phyloP scores from a whole-genome alignment of 1,140 invertebrate genomes.

The Drosophila bipectinata region DNA sequence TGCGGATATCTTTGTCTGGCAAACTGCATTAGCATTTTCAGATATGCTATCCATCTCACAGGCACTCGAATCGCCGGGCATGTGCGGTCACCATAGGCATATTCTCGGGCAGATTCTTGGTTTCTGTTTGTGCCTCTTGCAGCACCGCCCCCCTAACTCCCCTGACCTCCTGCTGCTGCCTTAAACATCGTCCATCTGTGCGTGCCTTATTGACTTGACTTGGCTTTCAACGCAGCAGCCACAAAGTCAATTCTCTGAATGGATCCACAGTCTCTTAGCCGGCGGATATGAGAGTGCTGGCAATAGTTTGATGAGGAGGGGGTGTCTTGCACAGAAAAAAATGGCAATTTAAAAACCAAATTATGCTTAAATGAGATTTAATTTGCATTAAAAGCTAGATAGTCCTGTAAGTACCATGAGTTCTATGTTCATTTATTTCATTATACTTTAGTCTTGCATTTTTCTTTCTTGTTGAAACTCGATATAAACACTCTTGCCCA shows the following conservation, averaged over 20 bases:
- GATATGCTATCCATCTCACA: constrained; percentile 3
- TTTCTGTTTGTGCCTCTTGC: constrained; percentile 24
- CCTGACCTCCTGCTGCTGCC: background rate
- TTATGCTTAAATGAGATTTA: too few relatives aligned
- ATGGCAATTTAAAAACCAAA: too few relatives aligned
- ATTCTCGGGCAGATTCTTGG: constrained; percentile 32
- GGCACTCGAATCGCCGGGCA: background rate
- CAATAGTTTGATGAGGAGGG: background rate
- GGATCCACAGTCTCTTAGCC: constrained; percentile 38
- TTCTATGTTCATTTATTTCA: too few relatives aligned
- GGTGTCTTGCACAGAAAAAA: constrained; percentile 15
- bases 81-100: constrained; percentile 35
- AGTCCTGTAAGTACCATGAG: too few relatives aligned
- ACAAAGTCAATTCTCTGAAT: constrained; percentile 74
- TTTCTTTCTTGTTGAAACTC: too few relatives aligned
- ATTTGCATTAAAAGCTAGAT: too few relatives aligned
- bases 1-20: constrained; percentile 9
- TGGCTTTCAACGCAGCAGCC: constrained; percentile 62
- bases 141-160: background rate
- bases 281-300: constrained; percentile 50
- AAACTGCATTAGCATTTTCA: constrained; percentile 40
- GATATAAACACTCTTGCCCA: too few relatives aligned
- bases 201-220: constrained; percentile 75
- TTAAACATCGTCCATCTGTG: constrained; percentile 45
- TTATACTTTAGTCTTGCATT: too few relatives aligned